These are phyloP conservation scores for Odontophorus gujanensis DNA, from an alignment of 2,113 vertebrate species.

Conservation along the genomic window DNA sequence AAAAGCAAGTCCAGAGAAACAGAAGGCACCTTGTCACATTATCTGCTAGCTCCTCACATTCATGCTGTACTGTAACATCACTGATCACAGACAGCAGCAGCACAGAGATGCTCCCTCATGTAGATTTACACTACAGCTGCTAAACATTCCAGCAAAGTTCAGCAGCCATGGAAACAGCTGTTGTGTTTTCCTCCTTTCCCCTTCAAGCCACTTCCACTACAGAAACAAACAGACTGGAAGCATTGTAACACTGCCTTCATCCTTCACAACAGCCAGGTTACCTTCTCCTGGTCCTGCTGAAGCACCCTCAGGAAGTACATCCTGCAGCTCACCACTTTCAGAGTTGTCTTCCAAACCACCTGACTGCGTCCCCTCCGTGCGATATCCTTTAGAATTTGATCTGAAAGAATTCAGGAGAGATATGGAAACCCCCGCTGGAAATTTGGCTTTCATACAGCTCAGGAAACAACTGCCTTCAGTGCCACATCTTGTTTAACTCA, in stretches of 20 bases:
- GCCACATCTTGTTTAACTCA: background rate
- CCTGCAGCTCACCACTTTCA: conserved; percentile 82
- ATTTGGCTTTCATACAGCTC: background rate
- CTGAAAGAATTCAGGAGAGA: conserved; percentile 42
- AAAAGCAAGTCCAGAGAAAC: background rate
- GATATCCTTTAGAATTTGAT: conserved; percentile 71
- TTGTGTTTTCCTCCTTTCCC: accelerated
- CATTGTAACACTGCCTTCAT: background rate
- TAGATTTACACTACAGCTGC: background rate
- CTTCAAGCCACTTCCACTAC: background rate
- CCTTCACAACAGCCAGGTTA: conserved; percentile 23
- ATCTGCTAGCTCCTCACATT: background rate
- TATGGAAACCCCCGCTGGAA: accelerated
- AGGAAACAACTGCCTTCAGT: background rate
- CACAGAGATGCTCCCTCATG: background rate
- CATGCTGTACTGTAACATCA: background rate
- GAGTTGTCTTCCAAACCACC: conserved; percentile 79
- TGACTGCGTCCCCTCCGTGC: conserved; percentile 68
- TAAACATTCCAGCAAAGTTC: background rate
- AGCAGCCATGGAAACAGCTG: background rate
- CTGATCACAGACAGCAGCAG: background rate
- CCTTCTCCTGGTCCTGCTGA: conserved; percentile 85
- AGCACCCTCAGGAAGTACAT: conserved; percentile 77
- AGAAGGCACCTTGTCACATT: accelerated
- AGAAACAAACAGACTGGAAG: background rate